These are phyloP conservation scores for Choristoneura fumiferana DNA, from an alignment of 1,140 invertebrate genomes.

Conservation along the genomic window DNA sequence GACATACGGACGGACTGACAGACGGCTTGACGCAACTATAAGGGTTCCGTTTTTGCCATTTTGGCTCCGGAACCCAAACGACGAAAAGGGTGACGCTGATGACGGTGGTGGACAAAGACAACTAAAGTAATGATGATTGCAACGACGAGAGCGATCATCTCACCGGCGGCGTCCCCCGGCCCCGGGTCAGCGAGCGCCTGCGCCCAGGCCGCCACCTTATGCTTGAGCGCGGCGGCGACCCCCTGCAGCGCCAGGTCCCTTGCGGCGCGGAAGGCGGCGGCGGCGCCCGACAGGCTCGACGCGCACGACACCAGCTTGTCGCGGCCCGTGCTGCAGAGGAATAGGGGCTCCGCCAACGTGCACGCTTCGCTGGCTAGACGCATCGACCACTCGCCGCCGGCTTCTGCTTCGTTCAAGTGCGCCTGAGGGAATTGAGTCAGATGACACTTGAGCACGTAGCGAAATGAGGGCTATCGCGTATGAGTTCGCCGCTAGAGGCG, in stretches of 20 bases:
- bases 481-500: too few species aligned
- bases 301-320: conserved; percentile 52
- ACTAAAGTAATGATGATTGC: too few species aligned
- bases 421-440: too few species aligned
- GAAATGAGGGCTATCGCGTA: too few species aligned
- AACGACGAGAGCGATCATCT: too few species aligned
- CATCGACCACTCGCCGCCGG: conserved; percentile 93
- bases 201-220: conserved; percentile 40
- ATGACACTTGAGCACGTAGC: too few species aligned
- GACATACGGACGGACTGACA: too few species aligned
- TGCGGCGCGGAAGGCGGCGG: conserved; percentile 45
- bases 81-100: too few species aligned
- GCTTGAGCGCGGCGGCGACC: conserved; percentile 39
- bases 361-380: conserved; percentile 50
- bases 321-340: conserved; percentile 26
- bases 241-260: conserved; percentile 37
- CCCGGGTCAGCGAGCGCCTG: conserved; percentile 35
- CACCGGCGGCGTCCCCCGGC: conserved; percentile 29
- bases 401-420: conserved; percentile 96
- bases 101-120: too few species aligned
- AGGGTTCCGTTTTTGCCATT: too few species aligned
- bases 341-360: conserved; percentile 33
- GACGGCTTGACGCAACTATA: too few species aligned
- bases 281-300: conserved; percentile 42
- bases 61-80: too few species aligned